A percentile compares a stretch with the other conserved stretches of the same genome.
Conservation (phyloP, 2,888 invertebrate species). For the Seira ritae region DNA sequence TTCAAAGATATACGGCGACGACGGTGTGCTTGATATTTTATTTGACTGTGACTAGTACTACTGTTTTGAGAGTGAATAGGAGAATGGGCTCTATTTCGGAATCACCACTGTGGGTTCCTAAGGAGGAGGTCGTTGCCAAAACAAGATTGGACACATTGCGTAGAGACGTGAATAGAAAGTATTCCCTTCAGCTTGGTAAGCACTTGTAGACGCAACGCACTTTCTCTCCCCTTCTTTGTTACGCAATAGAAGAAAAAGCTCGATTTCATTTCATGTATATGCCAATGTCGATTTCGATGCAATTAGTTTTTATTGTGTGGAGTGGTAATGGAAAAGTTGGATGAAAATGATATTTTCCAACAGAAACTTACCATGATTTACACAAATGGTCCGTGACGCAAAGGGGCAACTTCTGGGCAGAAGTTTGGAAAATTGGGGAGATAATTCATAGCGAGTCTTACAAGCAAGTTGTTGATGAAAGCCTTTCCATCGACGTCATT, state of each 20-base stretch:
- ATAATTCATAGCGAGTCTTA: slow-evolving; percentile 72
- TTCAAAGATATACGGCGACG: too few relatives aligned
- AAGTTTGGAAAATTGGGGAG: slow-evolving; percentile 73
- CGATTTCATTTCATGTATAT: too few relatives aligned
- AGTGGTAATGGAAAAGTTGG: too few relatives aligned
- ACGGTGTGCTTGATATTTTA: too few relatives aligned
- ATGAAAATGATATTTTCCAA: too few relatives aligned
- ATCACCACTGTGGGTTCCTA: slow-evolving; percentile 69
- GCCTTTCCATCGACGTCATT: slow-evolving; percentile 76
- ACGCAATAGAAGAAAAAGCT: too few relatives aligned
- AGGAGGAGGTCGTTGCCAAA: slow-evolving; percentile 49
- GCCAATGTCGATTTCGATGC: too few relatives aligned
- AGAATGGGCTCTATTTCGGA: slow-evolving; percentile 62
- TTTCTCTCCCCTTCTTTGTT: too few relatives aligned
- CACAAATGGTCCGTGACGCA: slow-evolving; percentile 74
- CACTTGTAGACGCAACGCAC: too few relatives aligned
- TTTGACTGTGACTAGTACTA: too few relatives aligned
- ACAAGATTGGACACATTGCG: slow-evolving; percentile 67
- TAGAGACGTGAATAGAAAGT: slow-evolving; percentile 68
- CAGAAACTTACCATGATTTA: slow-evolving; percentile 73
- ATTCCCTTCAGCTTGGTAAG: slow-evolving; percentile 69
- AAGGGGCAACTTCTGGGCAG: slow-evolving; percentile 73
- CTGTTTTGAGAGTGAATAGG: not conserved
- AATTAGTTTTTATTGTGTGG: too few relatives aligned
- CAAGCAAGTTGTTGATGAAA: slow-evolving; percentile 68